Percentiles rank a stretch among this genome's conserved stretches.
Conservation (phyloP, 1,140 invertebrate species). For the Neodiprion virginianus region DNA sequence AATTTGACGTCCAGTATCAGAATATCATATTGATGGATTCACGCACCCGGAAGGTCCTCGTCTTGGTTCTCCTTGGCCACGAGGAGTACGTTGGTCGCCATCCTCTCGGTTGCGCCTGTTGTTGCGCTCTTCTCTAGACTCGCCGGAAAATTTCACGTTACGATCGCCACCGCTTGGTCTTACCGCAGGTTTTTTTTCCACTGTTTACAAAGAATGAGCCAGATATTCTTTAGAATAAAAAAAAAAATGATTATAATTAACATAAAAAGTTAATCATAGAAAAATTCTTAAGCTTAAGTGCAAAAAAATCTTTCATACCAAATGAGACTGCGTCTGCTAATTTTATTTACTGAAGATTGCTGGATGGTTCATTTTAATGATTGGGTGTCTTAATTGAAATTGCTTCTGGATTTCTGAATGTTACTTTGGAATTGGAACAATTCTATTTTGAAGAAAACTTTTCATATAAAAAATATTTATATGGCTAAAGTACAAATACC, state of each 20-base stretch:
- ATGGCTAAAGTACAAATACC: too few relatives aligned
- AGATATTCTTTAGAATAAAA: conserved; percentile 12
- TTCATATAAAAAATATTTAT: too few relatives aligned
- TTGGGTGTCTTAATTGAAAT: too few relatives aligned
- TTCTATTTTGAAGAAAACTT: too few relatives aligned
- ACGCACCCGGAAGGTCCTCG: conserved; percentile 54
- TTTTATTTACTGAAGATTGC: too few relatives aligned
- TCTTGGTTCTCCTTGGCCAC: conserved; percentile 49
- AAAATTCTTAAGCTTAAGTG: too few relatives aligned
- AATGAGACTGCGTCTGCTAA: too few relatives aligned
- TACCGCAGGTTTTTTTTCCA: conserved; percentile 51
- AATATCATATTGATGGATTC: conserved; percentile 33
- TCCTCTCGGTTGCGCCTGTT: conserved; percentile 78
- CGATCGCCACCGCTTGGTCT: conserved; percentile 52
- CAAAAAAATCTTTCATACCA: too few relatives aligned
- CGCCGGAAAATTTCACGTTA: conserved; percentile 62
- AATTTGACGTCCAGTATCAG: background rate
- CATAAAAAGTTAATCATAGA: conserved; percentile 4
- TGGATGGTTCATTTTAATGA: too few relatives aligned
- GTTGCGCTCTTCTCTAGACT: conserved; percentile 75
- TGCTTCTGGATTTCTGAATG: too few relatives aligned
- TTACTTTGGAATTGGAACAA: too few relatives aligned
- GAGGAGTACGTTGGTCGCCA: conserved; percentile 50
- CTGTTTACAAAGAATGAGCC: conserved; percentile 27
- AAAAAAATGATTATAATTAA: background rate